Evolutionary conservation across 2,888 invertebrate species (phyloP).

Genomic region (Eledona agricola): DNA sequence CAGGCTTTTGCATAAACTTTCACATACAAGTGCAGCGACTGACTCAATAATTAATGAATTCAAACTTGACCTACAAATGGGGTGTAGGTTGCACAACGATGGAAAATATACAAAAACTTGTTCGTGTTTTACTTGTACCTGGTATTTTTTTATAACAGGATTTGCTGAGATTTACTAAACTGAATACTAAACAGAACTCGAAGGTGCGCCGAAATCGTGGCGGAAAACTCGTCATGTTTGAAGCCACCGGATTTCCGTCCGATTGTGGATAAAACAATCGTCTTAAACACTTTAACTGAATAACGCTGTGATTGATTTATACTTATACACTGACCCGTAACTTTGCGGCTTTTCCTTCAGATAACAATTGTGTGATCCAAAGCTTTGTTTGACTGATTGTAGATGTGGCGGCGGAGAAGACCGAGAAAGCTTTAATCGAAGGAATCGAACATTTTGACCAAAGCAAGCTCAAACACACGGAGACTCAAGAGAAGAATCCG

Average conservation of each 20-base stretch:
- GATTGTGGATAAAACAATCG: slow-evolving; percentile 18
- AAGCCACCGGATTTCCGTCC: slow-evolving; percentile 31
- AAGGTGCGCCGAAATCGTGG: neutral
- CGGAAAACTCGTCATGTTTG: neutral
- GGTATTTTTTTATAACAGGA: too few species aligned
- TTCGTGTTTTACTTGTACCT: slow-evolving; percentile 5
- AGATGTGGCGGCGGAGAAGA: slow-evolving; percentile 91
- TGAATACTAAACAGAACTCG: too few species aligned
- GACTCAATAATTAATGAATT: slow-evolving; percentile 12
- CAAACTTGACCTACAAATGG: slow-evolving; percentile 14
- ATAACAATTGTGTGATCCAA: too few species aligned
- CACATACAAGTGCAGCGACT: slow-evolving; percentile 11
- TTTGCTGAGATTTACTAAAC: too few species aligned
- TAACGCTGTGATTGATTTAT: slow-evolving; percentile 9
- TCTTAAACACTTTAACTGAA: slow-evolving; percentile 12
- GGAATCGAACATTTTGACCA: slow-evolving; percentile 89
- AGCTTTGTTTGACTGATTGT: slow-evolving; percentile 49
- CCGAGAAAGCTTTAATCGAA: slow-evolving; percentile 82
- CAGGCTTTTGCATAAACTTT: slow-evolving; percentile 14
- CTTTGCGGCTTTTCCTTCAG: too few species aligned
- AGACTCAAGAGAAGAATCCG: slow-evolving; percentile 92
- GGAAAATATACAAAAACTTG: slow-evolving; percentile 1
- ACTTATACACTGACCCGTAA: neutral
- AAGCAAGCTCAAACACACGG: slow-evolving; percentile 85
- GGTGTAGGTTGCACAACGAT: neutral